Conservation (phyloP, 2,888 invertebrate species). For the Scaeva pyrastri region DNA sequence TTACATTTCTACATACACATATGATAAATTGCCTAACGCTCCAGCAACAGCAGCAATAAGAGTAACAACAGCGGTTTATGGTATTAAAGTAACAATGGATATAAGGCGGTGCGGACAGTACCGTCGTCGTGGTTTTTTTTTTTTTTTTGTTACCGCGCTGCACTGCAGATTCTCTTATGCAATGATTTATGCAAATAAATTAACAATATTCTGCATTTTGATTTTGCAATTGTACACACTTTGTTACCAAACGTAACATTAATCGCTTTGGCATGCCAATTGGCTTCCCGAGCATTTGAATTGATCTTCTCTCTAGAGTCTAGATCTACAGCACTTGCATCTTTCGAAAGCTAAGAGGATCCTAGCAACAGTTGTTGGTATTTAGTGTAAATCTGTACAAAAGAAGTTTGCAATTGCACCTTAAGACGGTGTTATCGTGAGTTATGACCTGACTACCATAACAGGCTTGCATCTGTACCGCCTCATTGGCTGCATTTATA, state of each 20-base stretch:
- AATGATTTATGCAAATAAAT: conserved; percentile 76
- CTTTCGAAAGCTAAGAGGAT: conserved; percentile 39
- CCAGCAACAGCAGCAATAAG: conserved; percentile 13
- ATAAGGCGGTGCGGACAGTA: conserved; percentile 44
- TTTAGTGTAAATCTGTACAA: background rate
- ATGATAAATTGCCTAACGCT: conserved; percentile 60
- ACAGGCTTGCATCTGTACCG: conserved; percentile 8
- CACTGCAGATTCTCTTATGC: conserved; percentile 60
- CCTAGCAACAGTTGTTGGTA: conserved; percentile 9
- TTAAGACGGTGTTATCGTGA: conserved; percentile 48
- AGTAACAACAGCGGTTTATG: background rate
- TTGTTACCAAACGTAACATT: conserved; percentile 41
- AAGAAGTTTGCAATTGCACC: conserved; percentile 18
- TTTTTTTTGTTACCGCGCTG: conserved; percentile 23
- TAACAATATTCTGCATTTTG: conserved; percentile 70
- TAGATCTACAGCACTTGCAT: conserved; percentile 9
- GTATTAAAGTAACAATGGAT: conserved; percentile 46
- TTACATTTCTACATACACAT: background rate
- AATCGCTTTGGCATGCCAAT: conserved; percentile 51
- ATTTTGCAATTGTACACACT: conserved; percentile 66
- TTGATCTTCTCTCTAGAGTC: conserved; percentile 10
- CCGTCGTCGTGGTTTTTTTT: background rate
- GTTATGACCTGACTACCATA: conserved; percentile 41
- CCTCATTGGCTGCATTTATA: conserved; percentile 50
- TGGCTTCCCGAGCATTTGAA: conserved; percentile 22